Base-by-base conservation (phyloP, 2,888 invertebrate genomes). In the Frankliniella intonsa region DNA sequence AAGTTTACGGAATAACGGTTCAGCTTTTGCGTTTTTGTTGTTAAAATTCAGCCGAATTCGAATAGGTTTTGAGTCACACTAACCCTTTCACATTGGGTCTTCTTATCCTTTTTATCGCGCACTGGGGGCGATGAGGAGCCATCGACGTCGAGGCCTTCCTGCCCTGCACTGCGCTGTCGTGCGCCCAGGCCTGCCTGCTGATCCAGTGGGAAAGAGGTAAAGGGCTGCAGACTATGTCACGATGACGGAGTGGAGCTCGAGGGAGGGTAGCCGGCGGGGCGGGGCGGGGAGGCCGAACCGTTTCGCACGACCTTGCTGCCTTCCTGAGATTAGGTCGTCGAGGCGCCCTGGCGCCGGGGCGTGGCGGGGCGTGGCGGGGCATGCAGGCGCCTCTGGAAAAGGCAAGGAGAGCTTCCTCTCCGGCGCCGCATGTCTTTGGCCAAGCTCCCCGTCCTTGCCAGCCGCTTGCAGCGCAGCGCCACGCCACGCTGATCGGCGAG, bases 291-390 rank as follows among this genome's bases (percentile, higher is more conserved):
- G 17, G 69, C 22, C 3, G 69, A 11, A 69, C 69, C 69, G 69
- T 22, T 76, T 76, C 25, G 69, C 69, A 22, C 69, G 69, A 76
- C 69, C 69, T 76, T 76, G 69, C 69, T 25, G 69, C 69, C 69
- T 22, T 76, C 69, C 69, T 76, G 69, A 76, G 69, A 76, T 25
- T 76, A 76, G 69, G 22, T 76, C 12, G 22, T 25, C 69, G 3
- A 76, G 10, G 17, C 17, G 5, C 55, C 17, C 55, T 55, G 55
- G 55, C 55, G 19, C 38, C 38, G 38, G 38, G 38, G 38, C 38
- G 38, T 2, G 38, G 38, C 38, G 38, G 38, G 38, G 38, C 38
- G 38, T 17, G 17, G 55, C 55, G 17, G 55, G 14, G 55, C 17
- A 2, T 55, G 14, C 14, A 55, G 55, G 55, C n/a, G 69, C 69